A percentile compares a stretch with the other conserved stretches of the same genome.
These are phyloP conservation scores for Oncorhynchus kisutch DNA, from an alignment of 2,113 vertebrate genomes.

Conservation along the genomic window DNA sequence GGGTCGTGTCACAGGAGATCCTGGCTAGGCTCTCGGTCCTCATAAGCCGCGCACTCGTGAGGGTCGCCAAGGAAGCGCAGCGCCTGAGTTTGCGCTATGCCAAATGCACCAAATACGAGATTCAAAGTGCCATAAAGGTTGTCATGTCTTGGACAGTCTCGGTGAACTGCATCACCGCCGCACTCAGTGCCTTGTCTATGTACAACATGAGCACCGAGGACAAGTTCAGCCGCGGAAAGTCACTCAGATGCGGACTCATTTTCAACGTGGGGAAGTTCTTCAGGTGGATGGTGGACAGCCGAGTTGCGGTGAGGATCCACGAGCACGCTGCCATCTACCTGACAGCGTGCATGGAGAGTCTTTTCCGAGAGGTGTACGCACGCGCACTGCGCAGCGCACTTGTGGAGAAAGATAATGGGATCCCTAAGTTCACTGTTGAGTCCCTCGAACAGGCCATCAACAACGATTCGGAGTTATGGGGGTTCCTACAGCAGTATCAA, in stretches of 20 bases:
- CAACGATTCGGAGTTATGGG: conserved; percentile 90
- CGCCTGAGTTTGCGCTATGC: conserved; percentile 92
- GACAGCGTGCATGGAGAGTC: conserved; percentile 89
- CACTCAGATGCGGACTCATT: conserved; percentile 87
- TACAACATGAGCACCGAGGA: conserved; percentile 98
- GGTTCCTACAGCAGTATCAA: conserved; percentile 85
- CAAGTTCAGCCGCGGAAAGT: conserved; percentile 91
- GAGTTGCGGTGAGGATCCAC: conserved; percentile 90
- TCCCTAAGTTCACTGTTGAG: conserved; percentile 84
- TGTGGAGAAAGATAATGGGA: conserved; percentile 75
- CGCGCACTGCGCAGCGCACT: conserved; percentile 77
- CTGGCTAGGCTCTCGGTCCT: conserved; percentile 86
- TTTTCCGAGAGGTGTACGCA: conserved; percentile 87
- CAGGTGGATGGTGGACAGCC: conserved; percentile 96
- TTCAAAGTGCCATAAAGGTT: conserved; percentile 92
- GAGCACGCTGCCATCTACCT: conserved; percentile 97
- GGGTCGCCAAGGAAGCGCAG: conserved; percentile 91
- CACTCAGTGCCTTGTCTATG: conserved; percentile 88
- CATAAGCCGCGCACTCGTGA: conserved; percentile 86
- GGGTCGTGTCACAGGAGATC: conserved; percentile 77
- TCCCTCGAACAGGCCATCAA: conserved; percentile 88
- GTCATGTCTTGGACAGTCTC: conserved; percentile 89
- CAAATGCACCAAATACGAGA: conserved; percentile 94
- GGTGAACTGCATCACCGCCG: conserved; percentile 83
- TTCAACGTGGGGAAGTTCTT: conserved; percentile 96